These are phyloP conservation scores for Phoenoteleia sp. DNA, from an alignment of 2,888 invertebrate species.

Conservation along the genomic window DNA sequence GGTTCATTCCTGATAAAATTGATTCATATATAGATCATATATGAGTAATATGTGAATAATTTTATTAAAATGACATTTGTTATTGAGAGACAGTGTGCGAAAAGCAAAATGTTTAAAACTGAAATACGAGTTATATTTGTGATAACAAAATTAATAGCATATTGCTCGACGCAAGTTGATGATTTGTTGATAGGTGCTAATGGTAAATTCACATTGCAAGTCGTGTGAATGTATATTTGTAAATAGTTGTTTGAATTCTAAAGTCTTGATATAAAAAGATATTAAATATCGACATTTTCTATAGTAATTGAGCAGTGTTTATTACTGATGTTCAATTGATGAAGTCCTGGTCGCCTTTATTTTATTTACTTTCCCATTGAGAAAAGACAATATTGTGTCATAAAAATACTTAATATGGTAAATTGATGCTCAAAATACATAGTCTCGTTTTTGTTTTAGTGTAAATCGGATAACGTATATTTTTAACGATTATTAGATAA, in stretches of 20 bases:
- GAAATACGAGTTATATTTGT: slow-evolving; percentile 34
- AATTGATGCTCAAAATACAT: neutral
- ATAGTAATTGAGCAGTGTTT: neutral
- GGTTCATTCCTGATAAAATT: too few relatives aligned
- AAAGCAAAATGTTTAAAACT: slow-evolving; percentile 29
- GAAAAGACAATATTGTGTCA: neutral
- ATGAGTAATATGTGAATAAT: neutral
- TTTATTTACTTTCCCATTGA: neutral
- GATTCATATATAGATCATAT: neutral
- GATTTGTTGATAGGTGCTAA: slow-evolving; percentile 33
- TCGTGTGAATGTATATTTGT: slow-evolving; percentile 51
- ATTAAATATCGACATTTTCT: slow-evolving; percentile 23
- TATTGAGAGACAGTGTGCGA: neutral
- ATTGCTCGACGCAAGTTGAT: slow-evolving; percentile 15
- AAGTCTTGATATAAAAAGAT: slow-evolving; percentile 14
- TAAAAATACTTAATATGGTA: neutral
- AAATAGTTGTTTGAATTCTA: slow-evolving; percentile 55
- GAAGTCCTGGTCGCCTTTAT: neutral
- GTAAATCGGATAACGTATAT: too few relatives aligned
- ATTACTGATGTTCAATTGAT: neutral
- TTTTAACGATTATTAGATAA: too few relatives aligned
- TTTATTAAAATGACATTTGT: slow-evolving; percentile 6
- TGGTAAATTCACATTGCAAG: slow-evolving; percentile 11
- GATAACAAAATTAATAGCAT: slow-evolving; percentile 40
- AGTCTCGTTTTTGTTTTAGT: neutral